Conservation (phyloP, 30 jellyfish, hydroid and myxozoan genomes). For the Chrysaora quinquecirrha region DNA sequence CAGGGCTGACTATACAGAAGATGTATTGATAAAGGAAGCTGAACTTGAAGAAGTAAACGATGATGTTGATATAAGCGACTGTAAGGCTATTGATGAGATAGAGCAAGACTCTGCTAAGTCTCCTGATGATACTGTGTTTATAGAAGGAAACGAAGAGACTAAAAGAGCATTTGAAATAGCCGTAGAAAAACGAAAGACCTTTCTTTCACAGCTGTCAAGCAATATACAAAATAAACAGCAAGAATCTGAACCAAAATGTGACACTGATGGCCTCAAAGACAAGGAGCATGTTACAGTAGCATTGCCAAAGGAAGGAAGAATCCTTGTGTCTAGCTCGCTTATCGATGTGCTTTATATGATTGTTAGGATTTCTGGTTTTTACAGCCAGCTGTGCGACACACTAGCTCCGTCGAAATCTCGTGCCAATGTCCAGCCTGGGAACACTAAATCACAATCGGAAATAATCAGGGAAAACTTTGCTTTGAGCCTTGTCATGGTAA, state of each 20-base stretch:
- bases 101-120: background rate
- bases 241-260: background rate
- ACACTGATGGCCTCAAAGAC: background rate
- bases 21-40: too few relatives aligned
- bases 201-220: background rate
- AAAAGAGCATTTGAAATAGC: background rate
- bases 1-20: background rate
- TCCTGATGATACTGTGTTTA: background rate
- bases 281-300: background rate
- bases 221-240: background rate
- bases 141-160: background rate
- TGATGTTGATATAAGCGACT: background rate
- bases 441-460: slow-evolving; percentile 5
- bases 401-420: slow-evolving; percentile 21
- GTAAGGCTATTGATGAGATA: background rate
- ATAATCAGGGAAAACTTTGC: slow-evolving; percentile 19
- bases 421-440: background rate
- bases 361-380: slow-evolving; percentile 24
- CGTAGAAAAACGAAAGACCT: background rate
- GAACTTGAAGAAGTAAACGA: background rate
- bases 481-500: slow-evolving; percentile 23
- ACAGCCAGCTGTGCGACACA: slow-evolving; percentile 31
- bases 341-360: slow-evolving; percentile 20
- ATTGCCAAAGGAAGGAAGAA: slow-evolving; percentile 27
- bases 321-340: slow-evolving; percentile 37